Conservation (phyloP, 1,140 invertebrate genomes). For the Drosophila gunungcola region DNA sequence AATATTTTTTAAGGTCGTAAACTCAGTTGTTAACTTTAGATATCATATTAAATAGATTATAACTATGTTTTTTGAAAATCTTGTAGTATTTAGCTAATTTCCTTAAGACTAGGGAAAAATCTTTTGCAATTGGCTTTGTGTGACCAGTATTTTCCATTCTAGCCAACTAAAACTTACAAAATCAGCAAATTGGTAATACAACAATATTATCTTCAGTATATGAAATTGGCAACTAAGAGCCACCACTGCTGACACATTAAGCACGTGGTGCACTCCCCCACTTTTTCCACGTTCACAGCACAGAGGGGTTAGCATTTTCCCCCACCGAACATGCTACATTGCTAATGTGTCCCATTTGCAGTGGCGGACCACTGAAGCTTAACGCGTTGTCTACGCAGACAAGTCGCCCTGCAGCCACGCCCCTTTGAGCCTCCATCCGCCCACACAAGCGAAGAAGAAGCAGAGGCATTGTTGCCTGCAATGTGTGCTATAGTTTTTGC, state of each 20-base stretch:
- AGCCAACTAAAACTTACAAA: too few relatives aligned
- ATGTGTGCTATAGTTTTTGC: conserved; percentile 69
- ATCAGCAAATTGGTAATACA: too few relatives aligned
- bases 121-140: too few relatives aligned
- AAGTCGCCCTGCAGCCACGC: conserved; percentile 51
- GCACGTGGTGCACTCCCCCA: conserved; percentile 43
- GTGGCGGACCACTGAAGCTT: conserved; percentile 80
- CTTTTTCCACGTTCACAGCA: conserved; percentile 12
- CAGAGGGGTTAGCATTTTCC: background rate
- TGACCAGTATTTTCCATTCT: too few relatives aligned
- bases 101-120: too few relatives aligned
- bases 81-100: too few relatives aligned
- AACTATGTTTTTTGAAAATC: too few relatives aligned
- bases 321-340: conserved; percentile 54
- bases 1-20: too few relatives aligned
- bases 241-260: conserved; percentile 67
- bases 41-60: too few relatives aligned
- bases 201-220: too few relatives aligned
- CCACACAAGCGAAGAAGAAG: conserved; percentile 17
- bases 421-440: conserved; percentile 17
- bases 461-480: conserved; percentile 54
- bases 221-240: conserved; percentile 25
- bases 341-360: conserved; percentile 82
- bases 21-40: too few relatives aligned
- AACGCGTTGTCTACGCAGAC: conserved; percentile 81